Base-by-base conservation (phyloP, 2,888 invertebrate species). In the Campoletis raptor region DNA sequence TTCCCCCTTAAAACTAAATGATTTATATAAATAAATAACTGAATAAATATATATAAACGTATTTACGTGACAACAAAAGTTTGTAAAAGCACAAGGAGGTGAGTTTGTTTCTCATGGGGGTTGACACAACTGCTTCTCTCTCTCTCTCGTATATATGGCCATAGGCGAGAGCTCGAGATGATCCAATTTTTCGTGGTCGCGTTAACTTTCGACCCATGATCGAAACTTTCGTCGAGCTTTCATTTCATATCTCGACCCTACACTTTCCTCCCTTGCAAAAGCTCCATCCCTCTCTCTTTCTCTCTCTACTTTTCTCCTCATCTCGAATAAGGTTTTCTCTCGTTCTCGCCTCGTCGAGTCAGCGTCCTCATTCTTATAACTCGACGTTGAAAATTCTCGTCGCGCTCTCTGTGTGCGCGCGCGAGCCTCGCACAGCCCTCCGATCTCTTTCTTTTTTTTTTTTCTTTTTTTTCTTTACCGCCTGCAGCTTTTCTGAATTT, bases 351-450 rank as follows among this genome's bases (percentile, higher is more conserved):
- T 67, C 83, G 86, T 81, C 81, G 86, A 86, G 86, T 86, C 86
- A 86, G 86, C 83, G 83, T 83, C 77, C 86, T 86, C 86, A 83
- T 86, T 86, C 83, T 86, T 86, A 81, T 83, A 86, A 77, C 86
- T 81, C 77, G 83, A 67, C 80, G 83, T 83, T 86, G 83, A 86
- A 81, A 86, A 86, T 86, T 83, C 83, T 81, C 81, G 79, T 80
- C 85, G 82, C 82, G 74, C 69, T 57, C 66, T 78, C 54, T 21
- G 54, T 21, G 30, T 37, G n/a, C 57, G 36, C 42, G 18, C 37
- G 21, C 42, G n/a, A 37, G 48, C 48, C 18, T 74, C 78, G 6
- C 21, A 37, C 42, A 37, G 15, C 24, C 30, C 40, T 61, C 40
- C 73, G 30, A 48, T 72, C 40, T 54, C 54, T 76, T 52, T 54